phyloP scores from a whole-genome alignment of 35 echinoderm and acorn worm genomes.

The Nesometra sesokonis region DNA sequence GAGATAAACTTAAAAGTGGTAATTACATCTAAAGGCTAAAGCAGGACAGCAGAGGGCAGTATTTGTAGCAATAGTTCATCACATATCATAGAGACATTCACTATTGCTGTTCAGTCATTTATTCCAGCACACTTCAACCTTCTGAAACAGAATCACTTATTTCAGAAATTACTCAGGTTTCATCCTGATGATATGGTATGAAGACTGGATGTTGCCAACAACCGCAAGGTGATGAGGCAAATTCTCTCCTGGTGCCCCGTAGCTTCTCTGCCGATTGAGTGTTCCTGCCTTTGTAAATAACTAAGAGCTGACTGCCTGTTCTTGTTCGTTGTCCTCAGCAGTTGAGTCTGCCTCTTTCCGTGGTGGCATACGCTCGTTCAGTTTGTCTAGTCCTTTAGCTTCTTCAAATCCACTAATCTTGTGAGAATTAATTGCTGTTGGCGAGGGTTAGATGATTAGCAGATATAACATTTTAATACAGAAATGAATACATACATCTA shows the following conservation, averaged over 20 bases:
- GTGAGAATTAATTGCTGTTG: constrained; percentile 85
- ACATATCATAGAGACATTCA: neutral
- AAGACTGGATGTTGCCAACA: neutral
- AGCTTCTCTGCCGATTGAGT: neutral
- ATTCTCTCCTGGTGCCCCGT: neutral
- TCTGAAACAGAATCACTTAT: neutral
- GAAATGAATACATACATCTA: neutral
- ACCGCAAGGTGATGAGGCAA: neutral
- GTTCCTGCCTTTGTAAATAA: neutral
- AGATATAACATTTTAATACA: neutral
- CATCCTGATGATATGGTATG: too few species aligned
- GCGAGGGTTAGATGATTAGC: neutral
- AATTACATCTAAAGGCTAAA: neutral
- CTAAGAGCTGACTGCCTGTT: neutral
- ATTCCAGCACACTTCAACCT: neutral
- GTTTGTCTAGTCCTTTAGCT: constrained; percentile 94
- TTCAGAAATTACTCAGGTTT: neutral
- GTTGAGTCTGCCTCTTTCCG: neutral
- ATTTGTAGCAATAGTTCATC: neutral
- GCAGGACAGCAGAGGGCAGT: neutral
- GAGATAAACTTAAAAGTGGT: neutral
- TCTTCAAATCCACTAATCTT: constrained; percentile 96
- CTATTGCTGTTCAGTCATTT: neutral
- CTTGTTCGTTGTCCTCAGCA: neutral
- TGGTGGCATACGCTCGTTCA: constrained; percentile 40